phyloP scores from a whole-genome alignment of 2,888 invertebrate species.

The Schizaphis graminum region DNA sequence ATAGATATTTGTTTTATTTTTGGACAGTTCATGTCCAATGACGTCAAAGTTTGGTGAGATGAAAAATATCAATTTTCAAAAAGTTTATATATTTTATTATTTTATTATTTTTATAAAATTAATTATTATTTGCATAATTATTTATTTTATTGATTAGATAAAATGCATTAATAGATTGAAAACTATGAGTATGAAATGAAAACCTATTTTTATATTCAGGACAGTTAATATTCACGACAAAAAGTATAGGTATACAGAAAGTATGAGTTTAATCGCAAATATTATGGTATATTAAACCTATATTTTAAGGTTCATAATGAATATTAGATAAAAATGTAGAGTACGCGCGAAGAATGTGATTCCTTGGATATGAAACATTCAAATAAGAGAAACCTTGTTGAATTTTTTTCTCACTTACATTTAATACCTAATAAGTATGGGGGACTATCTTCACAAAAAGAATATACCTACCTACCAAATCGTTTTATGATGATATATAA shows the following conservation, averaged over 20 bases:
- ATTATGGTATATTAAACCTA: not conserved
- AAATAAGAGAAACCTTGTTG: not conserved
- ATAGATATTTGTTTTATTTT: not conserved
- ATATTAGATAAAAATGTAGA: not conserved
- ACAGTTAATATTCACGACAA: not conserved
- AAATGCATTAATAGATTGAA: not conserved
- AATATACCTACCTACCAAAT: not conserved
- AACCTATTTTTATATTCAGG: not conserved
- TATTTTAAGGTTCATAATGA: not conserved
- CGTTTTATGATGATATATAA: not conserved
- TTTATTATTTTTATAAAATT: no score
- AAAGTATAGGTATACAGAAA: not conserved
- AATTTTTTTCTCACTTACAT: not conserved
- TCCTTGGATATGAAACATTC: not conserved
- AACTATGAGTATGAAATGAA: not conserved
- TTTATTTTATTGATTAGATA: no score
- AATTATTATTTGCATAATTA: no score
- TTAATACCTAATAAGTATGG: not conserved
- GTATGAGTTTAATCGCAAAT: not conserved
- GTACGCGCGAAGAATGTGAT: not conserved
- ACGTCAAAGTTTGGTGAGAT: not conserved
- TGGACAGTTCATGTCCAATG: not conserved
- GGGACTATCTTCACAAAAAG: not conserved
- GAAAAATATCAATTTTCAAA: not conserved
- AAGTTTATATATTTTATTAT: not conserved